phyloP scores from a whole-genome alignment of 2,113 vertebrate genomes.

The Heterotilapia buettikoferi region DNA sequence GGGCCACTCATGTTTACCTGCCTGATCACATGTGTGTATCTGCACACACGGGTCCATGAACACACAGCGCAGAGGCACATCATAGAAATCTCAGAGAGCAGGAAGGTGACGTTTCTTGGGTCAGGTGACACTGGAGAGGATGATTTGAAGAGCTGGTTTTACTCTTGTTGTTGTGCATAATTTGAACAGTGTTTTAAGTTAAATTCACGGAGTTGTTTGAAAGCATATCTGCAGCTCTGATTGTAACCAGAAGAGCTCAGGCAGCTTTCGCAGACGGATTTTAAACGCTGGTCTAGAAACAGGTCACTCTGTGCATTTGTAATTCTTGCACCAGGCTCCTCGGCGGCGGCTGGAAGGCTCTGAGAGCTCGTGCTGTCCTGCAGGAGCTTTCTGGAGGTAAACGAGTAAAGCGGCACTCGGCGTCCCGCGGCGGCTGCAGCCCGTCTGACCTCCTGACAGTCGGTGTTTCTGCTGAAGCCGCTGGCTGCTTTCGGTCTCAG shows the following conservation, averaged over 20 bases:
- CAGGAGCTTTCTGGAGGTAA: background rate
- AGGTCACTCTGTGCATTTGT: background rate
- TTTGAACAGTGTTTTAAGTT: background rate
- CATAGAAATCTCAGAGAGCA: background rate
- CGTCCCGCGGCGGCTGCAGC: background rate
- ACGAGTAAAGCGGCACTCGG: background rate
- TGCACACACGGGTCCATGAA: background rate
- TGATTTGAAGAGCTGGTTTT: background rate
- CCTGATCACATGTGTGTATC: background rate
- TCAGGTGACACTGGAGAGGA: background rate
- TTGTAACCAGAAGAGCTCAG: background rate
- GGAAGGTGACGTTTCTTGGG: background rate
- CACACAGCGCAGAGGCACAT: background rate
- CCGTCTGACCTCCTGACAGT: slow-evolving; percentile 12
- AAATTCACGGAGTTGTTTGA: background rate
- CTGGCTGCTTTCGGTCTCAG: background rate
- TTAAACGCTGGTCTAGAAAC: background rate
- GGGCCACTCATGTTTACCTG: background rate
- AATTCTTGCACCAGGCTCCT: background rate
- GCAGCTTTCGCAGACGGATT: background rate
- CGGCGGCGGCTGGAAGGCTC: background rate
- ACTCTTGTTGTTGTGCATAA: background rate
- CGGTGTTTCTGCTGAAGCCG: background rate
- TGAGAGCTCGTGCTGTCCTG: background rate
- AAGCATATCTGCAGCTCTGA: background rate